These are phyloP conservation scores for Conopomorpha cramerella DNA, from an alignment of 1,140 invertebrate species.

Conservation along the genomic window DNA sequence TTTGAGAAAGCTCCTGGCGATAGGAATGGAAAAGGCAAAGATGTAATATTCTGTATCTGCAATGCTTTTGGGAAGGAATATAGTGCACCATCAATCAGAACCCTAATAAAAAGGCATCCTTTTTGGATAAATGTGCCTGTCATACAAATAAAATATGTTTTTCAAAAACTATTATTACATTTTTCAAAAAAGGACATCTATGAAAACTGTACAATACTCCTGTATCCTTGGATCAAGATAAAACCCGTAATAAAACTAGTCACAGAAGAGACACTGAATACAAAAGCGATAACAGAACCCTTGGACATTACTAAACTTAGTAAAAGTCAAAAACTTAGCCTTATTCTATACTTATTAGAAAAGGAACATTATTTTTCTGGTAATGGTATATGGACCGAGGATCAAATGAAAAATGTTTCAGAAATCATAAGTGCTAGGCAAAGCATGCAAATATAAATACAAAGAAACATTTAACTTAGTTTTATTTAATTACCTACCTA, in stretches of 20 bases:
- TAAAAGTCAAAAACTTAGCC: constrained; percentile 48
- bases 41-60: constrained; percentile 34
- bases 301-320: constrained; percentile 22
- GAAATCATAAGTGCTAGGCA: neutral
- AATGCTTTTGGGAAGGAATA: constrained; percentile 26
- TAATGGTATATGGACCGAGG: constrained; percentile 58
- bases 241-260: constrained; percentile 19
- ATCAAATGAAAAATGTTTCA: constrained; percentile 19
- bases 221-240: constrained; percentile 63
- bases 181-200: constrained; percentile 57
- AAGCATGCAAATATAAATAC: neutral
- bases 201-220: constrained; percentile 56
- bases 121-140: constrained; percentile 59
- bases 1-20: constrained; percentile 33
- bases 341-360: constrained; percentile 56
- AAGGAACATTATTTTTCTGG: constrained; percentile 60
- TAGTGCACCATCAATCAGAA: constrained; percentile 27
- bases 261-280: constrained; percentile 23
- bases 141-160: constrained; percentile 49
- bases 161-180: constrained; percentile 41
- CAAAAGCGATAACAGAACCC: constrained; percentile 11
- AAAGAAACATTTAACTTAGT: neutral
- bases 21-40: constrained; percentile 41
- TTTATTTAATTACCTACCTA: neutral
- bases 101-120: constrained; percentile 52